A percentile compares a stretch with the other conserved stretches of the same genome.
Evolutionary conservation across 2,797 vertebrate genomes (phyloP).

Genomic region (Chaetodon trifasciatus): DNA sequence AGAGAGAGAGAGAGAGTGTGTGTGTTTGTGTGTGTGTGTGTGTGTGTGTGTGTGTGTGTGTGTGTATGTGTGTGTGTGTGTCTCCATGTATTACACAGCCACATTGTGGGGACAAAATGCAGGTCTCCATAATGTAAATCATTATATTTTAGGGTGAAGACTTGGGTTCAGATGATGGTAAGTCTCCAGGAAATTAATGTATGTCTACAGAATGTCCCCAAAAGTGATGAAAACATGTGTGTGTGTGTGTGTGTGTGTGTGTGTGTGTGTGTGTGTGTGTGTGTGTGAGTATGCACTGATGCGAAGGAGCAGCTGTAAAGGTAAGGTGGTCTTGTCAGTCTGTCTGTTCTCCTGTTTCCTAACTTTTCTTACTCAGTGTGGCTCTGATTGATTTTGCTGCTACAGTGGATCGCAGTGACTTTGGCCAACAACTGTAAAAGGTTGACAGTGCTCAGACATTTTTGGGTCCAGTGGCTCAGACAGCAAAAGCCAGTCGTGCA

Average conservation of each 20-base stretch:
- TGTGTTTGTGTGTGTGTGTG: conserved; percentile 3
- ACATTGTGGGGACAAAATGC: no score
- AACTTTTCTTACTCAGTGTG: conserved; percentile 27
- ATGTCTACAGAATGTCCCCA: no score
- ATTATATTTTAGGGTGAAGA: no score
- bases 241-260: conserved; percentile 8
- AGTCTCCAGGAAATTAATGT: no score
- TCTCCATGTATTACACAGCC: no score
- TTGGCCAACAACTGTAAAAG: conserved; percentile 27
- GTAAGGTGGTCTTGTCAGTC: not conserved
- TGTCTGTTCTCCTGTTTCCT: conserved; percentile 10
- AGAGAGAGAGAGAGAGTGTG: not conserved
- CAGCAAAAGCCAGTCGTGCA: conserved; percentile 38
- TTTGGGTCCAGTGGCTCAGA: conserved; percentile 43
- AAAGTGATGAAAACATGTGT: not conserved
- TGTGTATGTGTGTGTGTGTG: no score
- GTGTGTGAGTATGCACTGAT: conserved; percentile 1
- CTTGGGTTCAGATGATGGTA: no score
- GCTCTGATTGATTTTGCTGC: conserved; percentile 61
- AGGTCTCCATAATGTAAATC: no score
- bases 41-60: no score
- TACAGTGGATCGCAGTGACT: conserved; percentile 33
- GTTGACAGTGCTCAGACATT: conserved; percentile 30
- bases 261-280: not conserved
- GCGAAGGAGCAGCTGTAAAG: conserved; percentile 17